A percentile compares a stretch with the other conserved stretches of the same genome.
Evolutionary conservation across 2,113 vertebrate genomes (phyloP).

Genomic region (Amia ocellicauda): DNA sequence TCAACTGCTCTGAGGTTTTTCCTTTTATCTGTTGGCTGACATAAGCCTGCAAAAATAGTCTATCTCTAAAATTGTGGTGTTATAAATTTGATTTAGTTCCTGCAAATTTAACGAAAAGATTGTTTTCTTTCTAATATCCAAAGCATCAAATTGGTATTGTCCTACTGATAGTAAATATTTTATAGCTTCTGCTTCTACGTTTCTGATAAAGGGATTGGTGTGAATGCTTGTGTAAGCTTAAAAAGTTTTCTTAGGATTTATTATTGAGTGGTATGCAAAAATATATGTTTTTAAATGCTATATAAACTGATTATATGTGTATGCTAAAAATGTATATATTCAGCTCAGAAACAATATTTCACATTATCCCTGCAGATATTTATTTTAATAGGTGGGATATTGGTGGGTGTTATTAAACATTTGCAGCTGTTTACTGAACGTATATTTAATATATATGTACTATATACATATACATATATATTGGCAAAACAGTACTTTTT

Average conservation of each 20-base stretch:
- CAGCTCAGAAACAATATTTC: slow-evolving; percentile 58
- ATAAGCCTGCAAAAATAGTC: slow-evolving; percentile 89
- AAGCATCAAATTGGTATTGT: slow-evolving; percentile 58
- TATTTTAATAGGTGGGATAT: slow-evolving; percentile 58
- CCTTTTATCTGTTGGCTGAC: slow-evolving; percentile 97
- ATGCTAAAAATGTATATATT: slow-evolving; percentile 52
- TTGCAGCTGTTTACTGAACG: slow-evolving; percentile 66
- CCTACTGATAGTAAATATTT: slow-evolving; percentile 52
- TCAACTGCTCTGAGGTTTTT: slow-evolving; percentile 85
- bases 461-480: too few relatives aligned
- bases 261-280: neutral
- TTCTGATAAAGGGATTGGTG: slow-evolving; percentile 50
- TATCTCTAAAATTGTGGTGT: slow-evolving; percentile 91
- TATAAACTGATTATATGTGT: slow-evolving; percentile 24
- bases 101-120: slow-evolving; percentile 72
- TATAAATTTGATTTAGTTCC: slow-evolving; percentile 93
- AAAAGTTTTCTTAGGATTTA: slow-evolving; percentile 41
- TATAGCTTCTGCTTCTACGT: slow-evolving; percentile 41
- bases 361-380: slow-evolving; percentile 45
- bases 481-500: too few relatives aligned
- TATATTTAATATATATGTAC: slow-evolving; percentile 15
- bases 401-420: slow-evolving; percentile 65
- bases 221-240: slow-evolving; percentile 47
- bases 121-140: slow-evolving; percentile 65
- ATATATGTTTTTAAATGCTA: too few relatives aligned